These are phyloP conservation scores for Neostethus bicornis DNA, from an alignment of 2,797 vertebrate species.

Conservation along the genomic window DNA sequence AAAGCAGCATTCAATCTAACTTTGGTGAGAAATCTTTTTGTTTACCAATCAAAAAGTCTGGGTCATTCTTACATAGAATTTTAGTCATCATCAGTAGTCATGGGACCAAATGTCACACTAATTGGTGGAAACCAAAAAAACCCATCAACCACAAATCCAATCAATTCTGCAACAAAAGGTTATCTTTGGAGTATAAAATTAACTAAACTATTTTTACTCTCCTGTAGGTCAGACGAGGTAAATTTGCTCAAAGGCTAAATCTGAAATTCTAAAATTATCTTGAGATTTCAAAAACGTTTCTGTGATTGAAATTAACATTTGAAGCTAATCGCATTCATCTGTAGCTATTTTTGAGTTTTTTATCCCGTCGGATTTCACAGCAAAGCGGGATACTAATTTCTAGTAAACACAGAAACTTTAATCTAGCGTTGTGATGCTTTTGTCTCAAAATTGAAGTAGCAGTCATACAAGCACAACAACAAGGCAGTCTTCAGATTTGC, in stretches of 20 bases:
- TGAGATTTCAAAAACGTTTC: background rate
- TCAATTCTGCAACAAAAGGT: background rate
- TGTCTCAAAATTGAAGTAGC: conserved; percentile 12
- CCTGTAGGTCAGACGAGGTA: conserved; percentile 4
- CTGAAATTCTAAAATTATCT: conserved; percentile 2
- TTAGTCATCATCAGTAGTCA: background rate
- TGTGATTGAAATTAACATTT: background rate
- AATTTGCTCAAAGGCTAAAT: background rate
- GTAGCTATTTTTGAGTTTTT: conserved; percentile 14
- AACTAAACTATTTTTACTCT: background rate
- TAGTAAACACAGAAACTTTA: conserved; percentile 32
- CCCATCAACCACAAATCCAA: conserved; percentile 6
- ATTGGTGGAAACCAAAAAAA: conserved; percentile 9
- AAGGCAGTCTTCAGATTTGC: too few species aligned
- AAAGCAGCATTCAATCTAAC: too few species aligned
- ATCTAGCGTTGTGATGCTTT: conserved; percentile 8
- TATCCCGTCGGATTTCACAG: conserved; percentile 23
- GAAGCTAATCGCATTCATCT: conserved; percentile 17
- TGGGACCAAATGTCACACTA: background rate
- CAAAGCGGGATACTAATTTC: conserved; percentile 24
- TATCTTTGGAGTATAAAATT: background rate
- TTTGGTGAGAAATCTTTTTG: too few species aligned
- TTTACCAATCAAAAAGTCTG: too few species aligned
- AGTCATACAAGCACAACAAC: conserved; percentile 1
- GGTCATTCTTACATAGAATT: too few species aligned